phyloP scores from a whole-genome alignment of 2,113 vertebrate species.

The Varanus komodoensis region DNA sequence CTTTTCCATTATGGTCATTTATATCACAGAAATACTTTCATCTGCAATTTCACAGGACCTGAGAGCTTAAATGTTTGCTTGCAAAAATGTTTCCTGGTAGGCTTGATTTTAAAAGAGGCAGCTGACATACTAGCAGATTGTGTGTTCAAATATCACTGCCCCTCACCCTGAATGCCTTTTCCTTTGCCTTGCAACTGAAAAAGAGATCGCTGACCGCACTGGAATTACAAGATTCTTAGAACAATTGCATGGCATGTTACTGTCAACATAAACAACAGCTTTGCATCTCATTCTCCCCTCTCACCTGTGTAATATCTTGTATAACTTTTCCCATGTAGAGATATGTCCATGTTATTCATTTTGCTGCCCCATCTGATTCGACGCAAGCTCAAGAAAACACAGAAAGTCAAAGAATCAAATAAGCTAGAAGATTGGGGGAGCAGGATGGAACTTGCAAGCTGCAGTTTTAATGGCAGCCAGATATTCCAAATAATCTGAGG shows the following conservation, averaged over 20 bases:
- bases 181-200: background rate
- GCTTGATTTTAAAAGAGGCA: background rate
- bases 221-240: background rate
- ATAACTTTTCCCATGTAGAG: background rate
- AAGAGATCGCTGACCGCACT: background rate
- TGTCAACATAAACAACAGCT: background rate
- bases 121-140: background rate
- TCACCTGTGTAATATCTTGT: background rate
- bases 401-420: background rate
- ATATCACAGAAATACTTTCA: background rate
- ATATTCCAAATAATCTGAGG: background rate
- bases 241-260: background rate
- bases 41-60: background rate
- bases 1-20: background rate
- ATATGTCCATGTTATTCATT: background rate
- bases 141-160: background rate
- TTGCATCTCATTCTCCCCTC: background rate
- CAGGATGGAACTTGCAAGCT: background rate
- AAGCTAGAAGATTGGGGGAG: background rate
- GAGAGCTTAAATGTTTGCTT: background rate
- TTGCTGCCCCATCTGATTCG: background rate
- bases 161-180: background rate
- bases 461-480: background rate
- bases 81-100: background rate
- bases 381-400: background rate